Base-by-base conservation (phyloP, 2,797 vertebrate genomes). In the Schizothorax lantsangensis region DNA sequence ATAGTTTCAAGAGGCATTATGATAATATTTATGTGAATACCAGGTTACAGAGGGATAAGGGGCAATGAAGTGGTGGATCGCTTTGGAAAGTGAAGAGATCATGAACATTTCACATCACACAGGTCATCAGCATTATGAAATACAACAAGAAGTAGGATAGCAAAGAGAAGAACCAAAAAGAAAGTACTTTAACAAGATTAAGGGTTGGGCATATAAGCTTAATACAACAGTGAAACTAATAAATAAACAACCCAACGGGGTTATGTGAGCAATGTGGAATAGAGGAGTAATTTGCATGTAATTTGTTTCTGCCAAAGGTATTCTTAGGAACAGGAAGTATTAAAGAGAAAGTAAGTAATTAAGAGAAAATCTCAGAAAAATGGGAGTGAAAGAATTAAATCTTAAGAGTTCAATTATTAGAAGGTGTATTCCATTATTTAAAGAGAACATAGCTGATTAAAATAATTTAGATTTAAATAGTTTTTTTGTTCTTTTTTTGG, bases 141-240 rank as follows among this genome's bases (percentile, higher is more conserved):
- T 30, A 72, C 23, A 45, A 30, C 14, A 4, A 17, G 26, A 75
- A 33, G 15, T 21, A 33, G 4, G 40, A 49, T 15, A 49, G n/a
- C 14, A 49, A 45, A 26, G 71, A 26, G 14, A 10, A 69, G 14
- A 15, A 69, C 30, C 14, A 38, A 69, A 66, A 38, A 40, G 21
- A 40, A 73, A 4, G 6, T 73, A 73, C n/a, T 73, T 43, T 73
- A 73, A 73, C 11, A 47, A 74, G 72, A 47, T 47, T 26, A 74
- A 11, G 7, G n/a, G 6, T 74, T 4, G 43, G n/a, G 21, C 40
- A 73, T 7, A 73, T 2, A n/a, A 43, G 40, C 40, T 73, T 38
- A 73, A 73, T 7, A 73, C 14, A 73, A 73, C 71, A n/a, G 9
- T 73, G 8, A 72, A 72, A 40, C 3, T 72, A 72, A 73, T n/a